Evolutionary conservation across 2,113 vertebrate genomes (phyloP), one percentile per base, ranked within the genome.

Genomic region (Chaetorhynchus papuensis): DNA sequence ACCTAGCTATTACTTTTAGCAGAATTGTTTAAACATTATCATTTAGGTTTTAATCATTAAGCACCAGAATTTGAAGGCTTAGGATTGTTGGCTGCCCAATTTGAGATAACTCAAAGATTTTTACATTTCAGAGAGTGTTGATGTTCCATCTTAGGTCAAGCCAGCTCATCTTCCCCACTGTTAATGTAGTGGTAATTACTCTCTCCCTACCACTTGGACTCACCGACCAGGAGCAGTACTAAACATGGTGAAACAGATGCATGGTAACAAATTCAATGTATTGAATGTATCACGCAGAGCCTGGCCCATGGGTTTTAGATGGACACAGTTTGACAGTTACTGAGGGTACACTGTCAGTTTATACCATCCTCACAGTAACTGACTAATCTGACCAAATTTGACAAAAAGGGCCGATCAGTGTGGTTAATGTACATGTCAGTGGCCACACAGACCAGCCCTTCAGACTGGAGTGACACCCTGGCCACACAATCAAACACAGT

Each of bases 341-440:
- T 71, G 41, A 63, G 49, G 13, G 9, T 26, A 21, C 24, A 21
- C 26, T 42, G 8, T 42, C 30, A 49, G 20, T 16, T 42, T 76
- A 50, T 13, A n/a, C 5, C 24, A 47, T 3, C 19, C 20, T 66
- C 30, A 57, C 60, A 42, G 26, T 54, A 60, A 37, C 15, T 21
- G 15, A 54, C 41, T 47, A 15, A n/a, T n/a, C 11, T 54, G 21
- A 54, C 13, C 41, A 41, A 63, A 35, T 54, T 14, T 63, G 24
- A n/a, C 47, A 20, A 63, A 71, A 37, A 31, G 7, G 11, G 20
- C 4, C 3, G 3, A 56, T 42, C 14, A 15, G 1, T 35, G 20
- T 0, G 0, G 10, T 21, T 71, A 56, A 10, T 49, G 5, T 19
- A 70, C 11, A 9, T 37, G 8, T 15, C 0, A 0, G 15, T 37